Base-by-base conservation (phyloP, 2,797 vertebrate species). In the Psittacula echo region DNA sequence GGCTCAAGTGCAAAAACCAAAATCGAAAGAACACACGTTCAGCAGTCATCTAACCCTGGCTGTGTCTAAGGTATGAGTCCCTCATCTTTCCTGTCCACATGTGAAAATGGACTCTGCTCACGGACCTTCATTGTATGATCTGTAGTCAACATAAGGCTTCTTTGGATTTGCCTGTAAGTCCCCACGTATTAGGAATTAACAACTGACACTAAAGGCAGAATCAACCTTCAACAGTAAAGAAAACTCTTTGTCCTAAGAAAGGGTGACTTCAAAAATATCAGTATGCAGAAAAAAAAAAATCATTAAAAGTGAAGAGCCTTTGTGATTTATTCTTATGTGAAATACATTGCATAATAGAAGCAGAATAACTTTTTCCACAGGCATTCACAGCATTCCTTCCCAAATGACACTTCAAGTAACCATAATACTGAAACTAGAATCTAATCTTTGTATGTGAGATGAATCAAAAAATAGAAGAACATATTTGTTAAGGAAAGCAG, bases 101-200 rank as follows among this genome's bases (percentile, higher is more conserved):
- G 58, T 53, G 61, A 74, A 77, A 80, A 58, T 14, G 6, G 26
- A 4, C 27, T 51, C 45, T 75, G 19, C 58, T 66, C 30, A 37
- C 17, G 51, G 5, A 66, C 61, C n/a, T 68, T 81, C 29, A 2
- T n/a, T 47, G 11, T 56, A 64, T 7, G 29, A 30, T 48, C 56
- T 51, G 2, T 17, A 13, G 26, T n/a, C 3, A 0, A 18, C 15
- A 37, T 45, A 16, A 84, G 14, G 18, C 79, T 29, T 74, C 37
- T 58, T 72, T 58, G n/a, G 10, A 41, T 77, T 42, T 89, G 18
- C 17, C 41, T 84, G 18, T 11, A 80, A 77, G 3, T 66, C 30
- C 48, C n/a, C n/a, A 32, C 0, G 0, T 51, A 19, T 26, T 61
- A 44, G 45, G 13, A 85, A 53, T 29, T 75, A 68, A 37, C 8